Evolutionary conservation across 2,113 vertebrate species (phyloP).

Genomic region (Elanus axillaris): DNA sequence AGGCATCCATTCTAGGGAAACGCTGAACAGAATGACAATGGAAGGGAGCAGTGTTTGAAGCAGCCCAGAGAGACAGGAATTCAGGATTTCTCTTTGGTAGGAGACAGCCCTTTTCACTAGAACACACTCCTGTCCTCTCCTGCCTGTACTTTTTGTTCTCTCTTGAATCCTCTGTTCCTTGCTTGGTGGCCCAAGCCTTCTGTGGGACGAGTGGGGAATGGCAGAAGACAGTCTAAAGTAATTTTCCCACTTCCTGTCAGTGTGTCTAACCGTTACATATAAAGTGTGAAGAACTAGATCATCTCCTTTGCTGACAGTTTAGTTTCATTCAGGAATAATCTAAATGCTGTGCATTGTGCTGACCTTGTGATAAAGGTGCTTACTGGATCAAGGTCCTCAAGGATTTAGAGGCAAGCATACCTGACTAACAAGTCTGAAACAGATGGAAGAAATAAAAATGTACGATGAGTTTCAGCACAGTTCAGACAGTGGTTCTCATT

Average conservation of each 20-base stretch:
- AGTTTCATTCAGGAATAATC: not conserved
- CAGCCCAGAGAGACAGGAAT: not conserved
- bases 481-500: not conserved
- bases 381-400: not conserved
- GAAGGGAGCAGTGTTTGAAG: not conserved
- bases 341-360: not conserved
- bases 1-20: not conserved
- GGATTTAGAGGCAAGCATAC: not conserved
- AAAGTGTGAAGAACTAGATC: not conserved
- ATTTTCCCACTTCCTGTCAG: not conserved
- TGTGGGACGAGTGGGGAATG: not conserved
- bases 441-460: not conserved
- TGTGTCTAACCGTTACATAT: not conserved
- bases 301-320: not conserved
- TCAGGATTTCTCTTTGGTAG: not conserved
- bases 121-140: not conserved
- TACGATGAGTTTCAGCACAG: not conserved
- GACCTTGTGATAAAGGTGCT: not conserved
- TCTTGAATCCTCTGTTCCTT: not conserved
- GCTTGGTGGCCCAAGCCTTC: not conserved
- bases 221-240: not conserved
- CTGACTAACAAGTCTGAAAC: not conserved
- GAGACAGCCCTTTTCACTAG: not conserved
- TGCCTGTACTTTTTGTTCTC: not conserved
- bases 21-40: not conserved